phyloP scores from a whole-genome alignment of 1,140 invertebrate species.

The Meloidogyne exigua region DNA sequence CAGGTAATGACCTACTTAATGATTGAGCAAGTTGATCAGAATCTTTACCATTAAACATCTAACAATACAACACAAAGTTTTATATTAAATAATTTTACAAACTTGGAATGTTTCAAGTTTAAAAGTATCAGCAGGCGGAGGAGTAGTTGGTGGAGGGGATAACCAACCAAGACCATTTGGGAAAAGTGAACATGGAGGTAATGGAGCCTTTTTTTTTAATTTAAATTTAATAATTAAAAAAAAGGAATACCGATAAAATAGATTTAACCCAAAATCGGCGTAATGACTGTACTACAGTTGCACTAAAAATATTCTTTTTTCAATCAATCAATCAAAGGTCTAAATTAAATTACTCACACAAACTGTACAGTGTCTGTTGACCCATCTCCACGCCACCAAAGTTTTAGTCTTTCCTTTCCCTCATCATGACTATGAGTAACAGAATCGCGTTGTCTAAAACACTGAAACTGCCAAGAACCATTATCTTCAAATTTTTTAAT shows the following conservation, averaged over 20 bases:
- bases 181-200: constrained; percentile 43
- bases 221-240: constrained; percentile 27
- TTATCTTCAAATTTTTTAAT: constrained; percentile 43
- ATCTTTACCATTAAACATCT: constrained; percentile 50
- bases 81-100: neutral
- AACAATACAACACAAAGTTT: neutral
- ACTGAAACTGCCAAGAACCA: constrained; percentile 59
- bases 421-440: constrained; percentile 58
- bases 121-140: constrained; percentile 56
- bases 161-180: constrained; percentile 39
- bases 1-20: neutral
- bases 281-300: constrained; percentile 58
- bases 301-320: constrained; percentile 44
- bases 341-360: constrained; percentile 13
- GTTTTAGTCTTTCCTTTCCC: constrained; percentile 49
- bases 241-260: constrained; percentile 42
- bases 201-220: constrained; percentile 11
- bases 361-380: constrained; percentile 20
- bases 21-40: constrained; percentile 34
- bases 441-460: constrained; percentile 55
- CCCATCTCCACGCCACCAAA: constrained; percentile 43
- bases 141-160: constrained; percentile 38
- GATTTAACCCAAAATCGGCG: constrained; percentile 58
- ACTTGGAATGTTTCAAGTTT: constrained; percentile 57
- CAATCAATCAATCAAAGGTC: no score